A percentile compares a stretch with the other conserved stretches of the same genome.
Conservation (phyloP, 2,113 vertebrate species). For the Odontophorus gujanensis region DNA sequence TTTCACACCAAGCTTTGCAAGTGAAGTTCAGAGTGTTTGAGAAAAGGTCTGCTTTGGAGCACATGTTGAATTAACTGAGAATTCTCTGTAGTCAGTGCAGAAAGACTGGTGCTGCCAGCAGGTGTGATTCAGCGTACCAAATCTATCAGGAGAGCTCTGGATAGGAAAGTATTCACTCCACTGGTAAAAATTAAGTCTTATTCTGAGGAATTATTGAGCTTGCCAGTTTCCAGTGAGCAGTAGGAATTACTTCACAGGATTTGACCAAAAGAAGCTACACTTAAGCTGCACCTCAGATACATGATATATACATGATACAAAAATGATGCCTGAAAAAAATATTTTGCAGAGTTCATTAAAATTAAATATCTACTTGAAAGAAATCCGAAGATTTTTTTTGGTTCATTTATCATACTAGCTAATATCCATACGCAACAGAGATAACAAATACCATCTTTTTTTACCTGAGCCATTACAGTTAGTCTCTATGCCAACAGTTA, state of each 20-base stretch:
- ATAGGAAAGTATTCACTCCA: not conserved
- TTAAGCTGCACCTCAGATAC: not conserved
- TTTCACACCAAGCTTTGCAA: not conserved
- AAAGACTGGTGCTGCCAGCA: not conserved
- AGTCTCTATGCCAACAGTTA: not conserved
- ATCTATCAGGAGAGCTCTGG: not conserved
- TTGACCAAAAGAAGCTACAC: not conserved
- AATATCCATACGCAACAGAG: rapidly evolving
- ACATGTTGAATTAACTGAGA: not conserved
- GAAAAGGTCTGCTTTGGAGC: not conserved
- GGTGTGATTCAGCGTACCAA: not conserved
- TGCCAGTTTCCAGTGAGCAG: not conserved
- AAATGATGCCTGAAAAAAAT: not conserved
- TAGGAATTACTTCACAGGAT: not conserved
- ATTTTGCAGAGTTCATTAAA: not conserved
- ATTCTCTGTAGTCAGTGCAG: not conserved
- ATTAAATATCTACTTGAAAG: not conserved
- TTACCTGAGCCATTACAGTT: not conserved
- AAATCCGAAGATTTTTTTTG: not conserved
- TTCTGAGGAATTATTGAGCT: not conserved
- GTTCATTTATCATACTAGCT: not conserved
- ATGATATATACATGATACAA: not conserved
- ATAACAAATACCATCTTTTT: not conserved
- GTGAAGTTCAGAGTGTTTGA: not conserved
- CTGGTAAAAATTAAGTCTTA: not conserved